Conservation (phyloP, 1,140 invertebrate species). For the Drosophila orosa region DNA sequence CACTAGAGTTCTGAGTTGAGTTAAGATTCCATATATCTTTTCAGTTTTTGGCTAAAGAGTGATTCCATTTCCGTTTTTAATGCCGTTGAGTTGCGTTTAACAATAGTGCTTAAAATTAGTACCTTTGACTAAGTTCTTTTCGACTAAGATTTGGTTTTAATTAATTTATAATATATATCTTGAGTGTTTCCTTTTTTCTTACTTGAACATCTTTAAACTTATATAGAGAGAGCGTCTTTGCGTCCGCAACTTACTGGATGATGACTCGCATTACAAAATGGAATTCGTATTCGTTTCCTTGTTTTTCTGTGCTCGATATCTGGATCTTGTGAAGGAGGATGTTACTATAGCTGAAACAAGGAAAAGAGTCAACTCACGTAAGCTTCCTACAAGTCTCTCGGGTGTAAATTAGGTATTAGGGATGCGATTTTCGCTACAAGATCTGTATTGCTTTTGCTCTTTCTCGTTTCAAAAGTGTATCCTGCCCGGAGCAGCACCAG, state of each 20-base stretch:
- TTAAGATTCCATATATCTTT: constrained; percentile 43
- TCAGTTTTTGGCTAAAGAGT: constrained; percentile 34
- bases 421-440: constrained; percentile 3
- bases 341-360: constrained; percentile 23
- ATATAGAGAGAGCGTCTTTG: constrained; percentile 60
- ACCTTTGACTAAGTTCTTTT: constrained; percentile 76
- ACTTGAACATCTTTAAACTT: constrained; percentile 73
- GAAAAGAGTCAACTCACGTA: constrained; percentile 5
- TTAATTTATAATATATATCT: constrained; percentile 64
- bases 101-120: constrained; percentile 77
- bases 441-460: constrained; percentile 10
- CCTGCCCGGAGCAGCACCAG: constrained; percentile 17
- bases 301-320: constrained; percentile 20
- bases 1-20: constrained; percentile 51
- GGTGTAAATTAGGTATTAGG: constrained; percentile 7
- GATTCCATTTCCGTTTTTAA: constrained; percentile 28
- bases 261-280: constrained; percentile 36
- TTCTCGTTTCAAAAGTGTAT: background rate
- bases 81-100: constrained; percentile 61
- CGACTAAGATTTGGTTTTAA: constrained; percentile 70
- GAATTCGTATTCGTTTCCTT: constrained; percentile 21
- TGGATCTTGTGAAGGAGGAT: constrained; percentile 20
- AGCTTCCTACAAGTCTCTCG: background rate
- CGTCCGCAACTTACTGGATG: constrained; percentile 30
- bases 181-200: constrained; percentile 40